These are phyloP conservation scores for Chauna torquata DNA, from an alignment of 2,113 vertebrate species.

Conservation along the genomic window DNA sequence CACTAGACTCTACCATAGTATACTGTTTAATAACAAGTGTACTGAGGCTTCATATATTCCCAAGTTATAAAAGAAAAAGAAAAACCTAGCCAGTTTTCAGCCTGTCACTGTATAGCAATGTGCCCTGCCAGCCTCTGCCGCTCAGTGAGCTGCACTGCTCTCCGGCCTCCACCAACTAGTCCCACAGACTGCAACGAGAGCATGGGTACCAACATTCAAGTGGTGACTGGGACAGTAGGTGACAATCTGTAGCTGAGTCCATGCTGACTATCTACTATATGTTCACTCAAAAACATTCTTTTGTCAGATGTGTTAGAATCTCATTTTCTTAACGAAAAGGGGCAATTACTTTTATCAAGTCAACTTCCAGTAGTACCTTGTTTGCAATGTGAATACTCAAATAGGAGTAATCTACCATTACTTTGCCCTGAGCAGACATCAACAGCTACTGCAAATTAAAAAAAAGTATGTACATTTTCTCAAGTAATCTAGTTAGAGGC, in stretches of 20 bases:
- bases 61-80: background rate
- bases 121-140: background rate
- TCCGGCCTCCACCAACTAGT: background rate
- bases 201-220: background rate
- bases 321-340: background rate
- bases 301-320: background rate
- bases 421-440: background rate
- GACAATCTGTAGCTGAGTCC: background rate
- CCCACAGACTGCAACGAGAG: fast-evolving
- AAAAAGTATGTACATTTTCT: background rate
- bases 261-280: background rate
- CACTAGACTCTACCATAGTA: background rate
- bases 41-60: background rate
- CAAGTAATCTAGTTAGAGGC: background rate
- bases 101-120: background rate
- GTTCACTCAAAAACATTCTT: background rate
- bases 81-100: background rate
- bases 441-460: background rate
- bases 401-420: background rate
- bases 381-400: background rate
- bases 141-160: background rate
- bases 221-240: background rate
- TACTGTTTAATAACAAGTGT: background rate
- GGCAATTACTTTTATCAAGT: background rate
- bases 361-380: background rate